Base-by-base conservation (phyloP, 2,797 vertebrate species). In the Lithobates pipiens region DNA sequence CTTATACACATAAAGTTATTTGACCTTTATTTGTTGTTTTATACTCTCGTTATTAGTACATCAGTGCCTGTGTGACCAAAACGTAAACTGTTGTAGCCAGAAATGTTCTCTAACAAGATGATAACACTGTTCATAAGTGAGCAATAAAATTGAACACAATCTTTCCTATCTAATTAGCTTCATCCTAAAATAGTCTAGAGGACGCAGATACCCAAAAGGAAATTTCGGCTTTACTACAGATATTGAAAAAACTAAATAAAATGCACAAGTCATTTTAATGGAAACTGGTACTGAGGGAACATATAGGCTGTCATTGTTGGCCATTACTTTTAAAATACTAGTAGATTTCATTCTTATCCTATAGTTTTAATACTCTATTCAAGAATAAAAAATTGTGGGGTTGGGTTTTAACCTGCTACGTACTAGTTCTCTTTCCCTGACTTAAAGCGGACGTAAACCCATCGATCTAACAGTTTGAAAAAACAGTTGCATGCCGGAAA, bases 61-160 rank as follows among this genome's bases (percentile, higher is more conserved):
- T 44, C 36, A 65, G 4, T 68, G 21, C n/a, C 1, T 21, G 16
- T 68, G 21, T 44, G 23, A 69, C 63, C 27, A 10, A 79, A 69
- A 79, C 44, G 23, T 25, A 54, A 18, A 54, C 25, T 13, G 23
- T n/a, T 83, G 63, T 83, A 65, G 73, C 10, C 81, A 76, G 81
- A 72, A 76, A 76, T 69, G 42, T 76, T 80, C 83, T 74, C 77
- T 80, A 75, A 76, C 84, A 85, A 80, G 72, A 77, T 85, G 77
- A 80, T 80, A 85, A 85, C 29, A 72, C 61, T 32, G 54, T 76
- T 69, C 84, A 69, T 76, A 85, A 85, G 84, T 85, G 57, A 69
- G 73, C 63, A 75, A 86, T 86, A 86, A 80, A 86, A 86, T 71
- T 54, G 67, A 81, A 86, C 63, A 86, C 81, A 72, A 57, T 72